These are phyloP conservation scores for Pseudomyrmex cubaensis DNA, from an alignment of 1,140 invertebrate genomes.

Conservation along the genomic window DNA sequence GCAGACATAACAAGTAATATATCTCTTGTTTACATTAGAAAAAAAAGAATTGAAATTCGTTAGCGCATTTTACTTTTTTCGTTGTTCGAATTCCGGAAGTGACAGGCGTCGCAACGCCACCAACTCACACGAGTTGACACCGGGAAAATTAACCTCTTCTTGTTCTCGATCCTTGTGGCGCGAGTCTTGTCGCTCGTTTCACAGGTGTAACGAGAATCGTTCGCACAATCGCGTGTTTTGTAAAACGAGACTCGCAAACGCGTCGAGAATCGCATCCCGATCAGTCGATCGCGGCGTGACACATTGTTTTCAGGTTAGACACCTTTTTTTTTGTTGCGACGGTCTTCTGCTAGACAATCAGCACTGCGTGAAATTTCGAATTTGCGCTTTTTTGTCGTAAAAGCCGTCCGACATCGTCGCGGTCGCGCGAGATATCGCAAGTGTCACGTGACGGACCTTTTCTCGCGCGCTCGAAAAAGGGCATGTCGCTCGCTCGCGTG, in stretches of 20 bases:
- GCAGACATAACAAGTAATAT: background rate
- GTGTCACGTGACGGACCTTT: background rate
- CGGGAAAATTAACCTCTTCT: constrained; percentile 65
- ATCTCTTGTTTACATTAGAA: background rate
- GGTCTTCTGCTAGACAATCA: constrained; percentile 67
- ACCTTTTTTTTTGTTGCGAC: constrained; percentile 40
- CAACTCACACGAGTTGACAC: background rate
- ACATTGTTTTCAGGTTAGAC: constrained; percentile 59
- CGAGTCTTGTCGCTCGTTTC: no score
- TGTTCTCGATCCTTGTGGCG: background rate
- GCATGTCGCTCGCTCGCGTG: no score
- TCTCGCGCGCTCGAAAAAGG: no score
- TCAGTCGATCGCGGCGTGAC: background rate
- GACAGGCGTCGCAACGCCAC: background rate
- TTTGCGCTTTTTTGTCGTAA: background rate
- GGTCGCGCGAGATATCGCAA: background rate
- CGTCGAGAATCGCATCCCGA: background rate
- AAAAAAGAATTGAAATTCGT: background rate
- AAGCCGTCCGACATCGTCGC: no score
- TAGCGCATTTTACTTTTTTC: background rate
- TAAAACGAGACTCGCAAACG: background rate
- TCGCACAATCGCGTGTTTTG: background rate
- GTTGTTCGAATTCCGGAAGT: constrained; percentile 65
- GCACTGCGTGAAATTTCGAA: constrained; percentile 39
- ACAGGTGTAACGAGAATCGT: no score